phyloP scores from a whole-genome alignment of 2,113 vertebrate species.

The Hyaena hyaena region DNA sequence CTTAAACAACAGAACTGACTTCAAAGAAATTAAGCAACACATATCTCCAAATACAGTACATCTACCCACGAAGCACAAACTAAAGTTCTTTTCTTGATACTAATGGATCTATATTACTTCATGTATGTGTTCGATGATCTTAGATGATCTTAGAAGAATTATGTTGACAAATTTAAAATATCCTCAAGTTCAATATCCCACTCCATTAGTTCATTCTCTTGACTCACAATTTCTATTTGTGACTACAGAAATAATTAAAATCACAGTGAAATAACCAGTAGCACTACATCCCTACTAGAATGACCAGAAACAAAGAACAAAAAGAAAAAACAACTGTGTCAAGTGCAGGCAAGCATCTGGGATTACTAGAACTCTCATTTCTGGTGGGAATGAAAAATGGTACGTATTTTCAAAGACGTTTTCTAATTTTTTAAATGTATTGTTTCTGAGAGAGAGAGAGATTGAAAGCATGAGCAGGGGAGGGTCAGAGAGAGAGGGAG shows the following conservation, averaged over 20 bases:
- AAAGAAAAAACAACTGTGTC: background rate
- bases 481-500: too few species aligned
- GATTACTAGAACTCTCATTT: background rate
- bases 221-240: background rate
- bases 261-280: background rate
- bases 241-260: background rate
- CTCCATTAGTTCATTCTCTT: background rate
- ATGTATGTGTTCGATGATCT: background rate
- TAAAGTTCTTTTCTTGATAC: constrained; percentile 12
- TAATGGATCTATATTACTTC: background rate
- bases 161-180: background rate
- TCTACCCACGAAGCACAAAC: background rate
- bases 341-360: background rate
- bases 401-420: background rate
- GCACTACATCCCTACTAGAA: background rate
- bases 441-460: too few species aligned
- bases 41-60: background rate
- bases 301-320: background rate
- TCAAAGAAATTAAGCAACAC: constrained; percentile 40
- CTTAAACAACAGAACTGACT: constrained; percentile 26
- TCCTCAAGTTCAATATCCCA: background rate
- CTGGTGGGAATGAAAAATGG: background rate
- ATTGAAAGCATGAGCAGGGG: too few species aligned
- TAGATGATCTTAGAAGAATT: background rate
- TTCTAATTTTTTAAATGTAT: too few species aligned